Evolutionary conservation across 2,113 vertebrate species (phyloP), one percentile per base, ranked within the genome.

Genomic region (Benthochromis sp.): DNA sequence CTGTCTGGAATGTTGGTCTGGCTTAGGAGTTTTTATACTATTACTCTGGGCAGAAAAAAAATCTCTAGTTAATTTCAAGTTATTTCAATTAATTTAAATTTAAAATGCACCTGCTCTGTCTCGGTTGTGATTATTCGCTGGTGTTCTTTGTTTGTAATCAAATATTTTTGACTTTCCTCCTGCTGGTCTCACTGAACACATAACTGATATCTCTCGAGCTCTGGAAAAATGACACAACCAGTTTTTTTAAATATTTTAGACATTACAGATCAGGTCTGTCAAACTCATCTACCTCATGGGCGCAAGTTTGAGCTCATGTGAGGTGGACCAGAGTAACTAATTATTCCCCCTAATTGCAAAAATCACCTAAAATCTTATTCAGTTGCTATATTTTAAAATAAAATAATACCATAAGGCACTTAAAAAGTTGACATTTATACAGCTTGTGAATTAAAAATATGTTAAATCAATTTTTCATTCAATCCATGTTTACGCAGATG

Each of bases 1-100:
- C 95, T 90, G 94, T 95, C 94, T 96, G 95, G 94, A 95, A 95
- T 93, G 92, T 91, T 40, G 84, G 54, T 93, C 88, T 90, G 93
- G 90, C 9, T 94, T 87, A 90, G 71, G 21, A 31, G 84, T 54
- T 86, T 83, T 87, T 86, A 86, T 55, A 59, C 50, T 36, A 12
- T 52, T 84, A 54, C 82, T 82, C 66, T 17, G 45, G 43, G 45
- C 52, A 24, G 61, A 21, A 27, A 36, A 63, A 86, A 81, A 29
- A 57, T 24, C 76, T 47, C n/a, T 12, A 82, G 17, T 6, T 82
- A n/a, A 82, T 21, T 47, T 82, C 9, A 78, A 78, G 43, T 78
- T n/a, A 78, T 52, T 78, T 52, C 17, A 78, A 2, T 78, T 78
- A 52, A 34, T 11, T 78, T 13, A 4, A 0, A 78, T 76, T 76